Percentiles rank a stretch among this genome's conserved stretches.
phyloP scores from a whole-genome alignment of 2,888 invertebrate species.

The Linnaemya vulpina region DNA sequence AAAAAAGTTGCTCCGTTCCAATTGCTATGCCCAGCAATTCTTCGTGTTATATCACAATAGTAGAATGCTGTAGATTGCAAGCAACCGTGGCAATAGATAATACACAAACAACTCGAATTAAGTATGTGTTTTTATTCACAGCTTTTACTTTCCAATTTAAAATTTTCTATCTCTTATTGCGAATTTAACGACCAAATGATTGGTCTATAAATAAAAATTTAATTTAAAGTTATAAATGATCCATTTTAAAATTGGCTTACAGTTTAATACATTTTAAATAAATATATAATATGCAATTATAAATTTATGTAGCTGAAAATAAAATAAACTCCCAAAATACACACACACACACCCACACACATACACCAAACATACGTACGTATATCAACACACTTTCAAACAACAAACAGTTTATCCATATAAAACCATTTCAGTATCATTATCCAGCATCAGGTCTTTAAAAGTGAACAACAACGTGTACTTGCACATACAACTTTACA shows the following conservation, averaged over 20 bases:
- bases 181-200: not conserved
- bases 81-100: not conserved
- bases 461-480: conserved; percentile 41
- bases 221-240: not conserved
- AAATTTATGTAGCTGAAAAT: conserved; percentile 47
- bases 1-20: too few relatives aligned
- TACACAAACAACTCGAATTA: too few relatives aligned
- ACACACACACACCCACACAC: too few relatives aligned
- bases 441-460: conserved; percentile 52
- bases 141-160: too few relatives aligned
- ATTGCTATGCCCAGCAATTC: too few relatives aligned
- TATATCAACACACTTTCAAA: conserved; percentile 50
- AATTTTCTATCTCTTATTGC: not conserved
- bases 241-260: not conserved
- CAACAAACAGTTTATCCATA: conserved; percentile 19
- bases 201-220: not conserved
- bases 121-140: too few relatives aligned
- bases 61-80: too few relatives aligned
- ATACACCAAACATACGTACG: not conserved
- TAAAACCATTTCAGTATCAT: conserved; percentile 35
- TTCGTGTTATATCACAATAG: too few relatives aligned
- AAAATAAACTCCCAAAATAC: conserved; percentile 28
- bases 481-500: conserved; percentile 33
- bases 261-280: not conserved
- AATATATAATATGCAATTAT: conserved; percentile 21